phyloP scores from a whole-genome alignment of 2,888 invertebrate species.

The Aradus depressus region DNA sequence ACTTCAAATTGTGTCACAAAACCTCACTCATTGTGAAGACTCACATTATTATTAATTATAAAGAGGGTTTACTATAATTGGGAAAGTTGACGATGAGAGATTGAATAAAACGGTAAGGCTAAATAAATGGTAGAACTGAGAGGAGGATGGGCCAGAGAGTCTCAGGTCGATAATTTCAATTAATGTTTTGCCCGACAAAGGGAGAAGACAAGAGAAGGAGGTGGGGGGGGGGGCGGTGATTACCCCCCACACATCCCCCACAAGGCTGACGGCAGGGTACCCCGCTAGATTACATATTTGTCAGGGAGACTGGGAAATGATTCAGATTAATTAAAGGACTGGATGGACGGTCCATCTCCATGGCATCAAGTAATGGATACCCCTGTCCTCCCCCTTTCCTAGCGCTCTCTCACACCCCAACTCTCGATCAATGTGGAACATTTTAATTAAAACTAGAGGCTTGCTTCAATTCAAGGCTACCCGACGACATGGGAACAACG shows the following conservation, averaged over 20 bases:
- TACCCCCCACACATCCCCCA: not conserved
- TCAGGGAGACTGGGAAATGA: constrained; percentile 1
- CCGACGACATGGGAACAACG: no score
- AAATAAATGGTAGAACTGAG: constrained; percentile 5
- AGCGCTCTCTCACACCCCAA: not conserved
- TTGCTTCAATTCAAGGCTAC: no score
- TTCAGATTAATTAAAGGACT: constrained; percentile 9
- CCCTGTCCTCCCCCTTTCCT: not conserved
- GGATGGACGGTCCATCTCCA: constrained; percentile 7
- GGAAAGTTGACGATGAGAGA: constrained; percentile 14
- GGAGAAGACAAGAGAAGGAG: constrained; percentile 10
- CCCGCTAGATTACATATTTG: constrained; percentile 5
- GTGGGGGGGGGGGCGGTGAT: constrained; percentile 11
- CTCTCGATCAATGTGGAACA: constrained; percentile 18
- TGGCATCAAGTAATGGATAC: not conserved
- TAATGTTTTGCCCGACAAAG: constrained; percentile 16
- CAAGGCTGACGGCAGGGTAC: not conserved
- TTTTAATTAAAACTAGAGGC: constrained; percentile 16
- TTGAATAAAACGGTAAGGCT: constrained; percentile 11
- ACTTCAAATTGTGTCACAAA: no score
- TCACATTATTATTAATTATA: no score
- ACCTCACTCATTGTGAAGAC: no score
- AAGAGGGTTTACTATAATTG: no score
- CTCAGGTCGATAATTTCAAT: constrained; percentile 18
- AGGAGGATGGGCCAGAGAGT: not conserved